These are phyloP conservation scores for Ailurus styani DNA, from an alignment of 2,113 vertebrate genomes.

Conservation along the genomic window DNA sequence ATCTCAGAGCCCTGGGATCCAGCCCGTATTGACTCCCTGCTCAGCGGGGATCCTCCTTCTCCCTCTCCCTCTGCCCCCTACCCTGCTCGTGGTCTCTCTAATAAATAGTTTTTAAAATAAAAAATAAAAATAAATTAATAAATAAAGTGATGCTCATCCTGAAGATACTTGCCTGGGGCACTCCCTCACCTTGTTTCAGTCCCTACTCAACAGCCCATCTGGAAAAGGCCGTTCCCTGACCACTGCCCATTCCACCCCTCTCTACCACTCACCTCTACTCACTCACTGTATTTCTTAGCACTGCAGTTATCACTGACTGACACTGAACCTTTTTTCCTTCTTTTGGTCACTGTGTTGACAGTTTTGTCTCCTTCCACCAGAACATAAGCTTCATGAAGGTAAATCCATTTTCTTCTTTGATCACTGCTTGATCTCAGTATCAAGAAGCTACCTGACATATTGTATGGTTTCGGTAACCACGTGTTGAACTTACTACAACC, in stretches of 20 bases:
- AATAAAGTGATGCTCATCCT: not conserved
- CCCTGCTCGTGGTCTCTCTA: not conserved
- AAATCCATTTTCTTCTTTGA: not conserved
- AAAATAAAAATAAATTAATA: not conserved
- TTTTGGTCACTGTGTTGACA: not conserved
- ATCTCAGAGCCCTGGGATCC: not conserved
- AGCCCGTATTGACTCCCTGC: not conserved
- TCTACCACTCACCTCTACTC: not conserved
- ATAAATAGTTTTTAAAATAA: not conserved
- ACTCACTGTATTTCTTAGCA: not conserved
- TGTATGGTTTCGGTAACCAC: not conserved
- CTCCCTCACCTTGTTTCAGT: not conserved
- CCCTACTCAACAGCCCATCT: accelerated
- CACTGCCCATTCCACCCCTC: not conserved
- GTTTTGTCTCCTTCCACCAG: not conserved
- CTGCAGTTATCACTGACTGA: not conserved
- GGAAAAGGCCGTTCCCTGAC: not conserved
- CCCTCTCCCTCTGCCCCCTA: not conserved
- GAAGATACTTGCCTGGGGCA: not conserved
- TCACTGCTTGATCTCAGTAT: not conserved
- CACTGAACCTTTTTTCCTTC: accelerated
- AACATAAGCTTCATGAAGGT: not conserved
- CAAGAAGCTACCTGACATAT: not conserved
- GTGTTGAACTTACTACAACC: not conserved
- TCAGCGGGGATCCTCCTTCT: not conserved